Conservation (phyloP, 2,113 vertebrate species). For the Callorhinus ursinus region DNA sequence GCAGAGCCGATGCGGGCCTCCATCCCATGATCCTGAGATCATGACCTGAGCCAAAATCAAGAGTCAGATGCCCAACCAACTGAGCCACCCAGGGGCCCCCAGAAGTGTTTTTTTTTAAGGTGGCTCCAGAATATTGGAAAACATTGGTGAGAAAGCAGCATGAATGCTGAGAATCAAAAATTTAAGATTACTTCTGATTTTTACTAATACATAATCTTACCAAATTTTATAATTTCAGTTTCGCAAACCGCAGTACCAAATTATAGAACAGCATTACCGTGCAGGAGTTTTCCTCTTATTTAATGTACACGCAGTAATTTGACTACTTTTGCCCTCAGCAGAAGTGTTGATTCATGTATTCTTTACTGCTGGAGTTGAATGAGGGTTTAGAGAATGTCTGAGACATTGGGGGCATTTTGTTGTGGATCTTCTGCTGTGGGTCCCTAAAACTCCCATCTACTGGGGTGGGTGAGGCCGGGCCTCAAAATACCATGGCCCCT, state of each 20-base stretch:
- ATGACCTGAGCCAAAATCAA: not conserved
- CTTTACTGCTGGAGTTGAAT: not conserved
- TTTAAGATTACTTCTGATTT: not conserved
- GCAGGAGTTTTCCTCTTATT: not conserved
- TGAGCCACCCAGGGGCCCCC: not conserved
- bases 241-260: not conserved
- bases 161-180: not conserved
- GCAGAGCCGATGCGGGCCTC: not conserved
- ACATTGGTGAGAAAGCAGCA: not conserved
- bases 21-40: not conserved
- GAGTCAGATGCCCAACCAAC: not conserved
- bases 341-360: not conserved
- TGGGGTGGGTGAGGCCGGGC: too few relatives aligned
- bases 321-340: not conserved
- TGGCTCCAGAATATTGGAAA: not conserved
- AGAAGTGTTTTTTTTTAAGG: not conserved
- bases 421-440: not conserved
- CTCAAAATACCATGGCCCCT: not conserved
- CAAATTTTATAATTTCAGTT: not conserved
- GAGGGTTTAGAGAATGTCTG: not conserved
- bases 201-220: not conserved
- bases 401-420: slow-evolving; percentile 5
- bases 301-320: not conserved
- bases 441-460: not conserved
- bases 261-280: not conserved